phyloP scores from a whole-genome alignment of 23 tunicate species.

The Trididemnum nubilum region DNA sequence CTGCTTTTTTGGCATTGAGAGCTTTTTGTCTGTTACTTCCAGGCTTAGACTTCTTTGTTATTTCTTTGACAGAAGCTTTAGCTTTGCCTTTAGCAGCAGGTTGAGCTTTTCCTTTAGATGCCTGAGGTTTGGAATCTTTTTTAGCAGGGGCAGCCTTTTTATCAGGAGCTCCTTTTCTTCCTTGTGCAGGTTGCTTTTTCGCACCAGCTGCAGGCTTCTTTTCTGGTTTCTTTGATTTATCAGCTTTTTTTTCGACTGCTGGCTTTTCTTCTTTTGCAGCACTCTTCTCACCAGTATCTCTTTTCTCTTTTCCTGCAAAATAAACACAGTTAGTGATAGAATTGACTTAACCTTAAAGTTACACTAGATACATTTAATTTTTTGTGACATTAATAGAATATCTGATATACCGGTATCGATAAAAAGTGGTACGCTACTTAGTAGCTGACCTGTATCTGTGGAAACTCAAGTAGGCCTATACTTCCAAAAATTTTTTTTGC shows the following conservation, averaged over 20 bases:
- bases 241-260: not conserved
- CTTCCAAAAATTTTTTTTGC: too few species aligned
- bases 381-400: too few species aligned
- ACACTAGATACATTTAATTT: too few species aligned
- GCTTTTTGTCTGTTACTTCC: conserved; percentile 69
- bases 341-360: too few species aligned
- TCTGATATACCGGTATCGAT: too few species aligned
- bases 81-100: not conserved
- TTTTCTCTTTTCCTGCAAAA: not conserved
- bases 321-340: too few species aligned
- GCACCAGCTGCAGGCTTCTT: not conserved
- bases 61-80: too few species aligned
- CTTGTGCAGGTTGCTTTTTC: not conserved
- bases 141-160: not conserved
- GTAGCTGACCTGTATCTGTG: too few species aligned
- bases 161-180: not conserved
- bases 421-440: too few species aligned
- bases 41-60: conserved; percentile 11
- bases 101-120: not conserved
- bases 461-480: too few species aligned
- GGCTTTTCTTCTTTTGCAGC: not conserved
- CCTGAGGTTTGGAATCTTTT: not conserved
- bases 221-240: conserved; percentile 5
- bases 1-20: conserved; percentile 96
- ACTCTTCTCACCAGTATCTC: not conserved